These are phyloP conservation scores for Labrus mixtus DNA, from an alignment of 2,113 vertebrate genomes.

Conservation along the genomic window DNA sequence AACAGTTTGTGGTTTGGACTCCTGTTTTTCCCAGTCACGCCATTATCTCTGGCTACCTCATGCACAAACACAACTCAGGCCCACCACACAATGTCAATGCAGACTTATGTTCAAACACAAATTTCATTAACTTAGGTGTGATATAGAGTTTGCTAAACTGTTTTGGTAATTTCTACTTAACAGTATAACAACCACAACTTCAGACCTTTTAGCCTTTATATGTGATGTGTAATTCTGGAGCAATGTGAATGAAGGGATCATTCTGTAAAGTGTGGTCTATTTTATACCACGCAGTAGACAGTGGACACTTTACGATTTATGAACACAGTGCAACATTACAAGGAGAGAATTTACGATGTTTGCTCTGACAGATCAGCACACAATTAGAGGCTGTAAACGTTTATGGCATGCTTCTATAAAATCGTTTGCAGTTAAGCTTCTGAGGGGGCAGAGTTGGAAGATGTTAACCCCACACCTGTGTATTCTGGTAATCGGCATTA, in stretches of 20 bases:
- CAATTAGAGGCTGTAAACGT: constrained; percentile 32
- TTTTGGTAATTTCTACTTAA: neutral
- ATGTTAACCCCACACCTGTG: constrained; percentile 1
- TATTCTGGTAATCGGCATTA: constrained; percentile 35
- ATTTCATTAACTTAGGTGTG: neutral
- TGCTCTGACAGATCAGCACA: constrained; percentile 8
- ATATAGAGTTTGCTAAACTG: neutral
- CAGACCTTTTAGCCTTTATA: too few species aligned
- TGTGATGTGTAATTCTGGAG: too few species aligned
- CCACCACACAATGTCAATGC: constrained; percentile 39
- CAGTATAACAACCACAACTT: neutral
- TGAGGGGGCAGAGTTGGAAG: neutral
- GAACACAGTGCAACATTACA: neutral
- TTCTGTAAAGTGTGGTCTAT: neutral
- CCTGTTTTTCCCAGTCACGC: constrained; percentile 74
- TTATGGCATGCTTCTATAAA: constrained; percentile 12
- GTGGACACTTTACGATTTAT: neutral
- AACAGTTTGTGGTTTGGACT: constrained; percentile 81
- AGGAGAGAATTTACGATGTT: constrained; percentile 12
- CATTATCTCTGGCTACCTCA: constrained; percentile 53
- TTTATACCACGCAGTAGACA: neutral
- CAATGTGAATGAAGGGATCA: neutral
- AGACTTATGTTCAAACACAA: neutral
- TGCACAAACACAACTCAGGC: constrained; percentile 46
- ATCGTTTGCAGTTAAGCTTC: neutral